phyloP scores from a whole-genome alignment of 2,797 vertebrate species.

The Melanotaenia trifasciata region DNA sequence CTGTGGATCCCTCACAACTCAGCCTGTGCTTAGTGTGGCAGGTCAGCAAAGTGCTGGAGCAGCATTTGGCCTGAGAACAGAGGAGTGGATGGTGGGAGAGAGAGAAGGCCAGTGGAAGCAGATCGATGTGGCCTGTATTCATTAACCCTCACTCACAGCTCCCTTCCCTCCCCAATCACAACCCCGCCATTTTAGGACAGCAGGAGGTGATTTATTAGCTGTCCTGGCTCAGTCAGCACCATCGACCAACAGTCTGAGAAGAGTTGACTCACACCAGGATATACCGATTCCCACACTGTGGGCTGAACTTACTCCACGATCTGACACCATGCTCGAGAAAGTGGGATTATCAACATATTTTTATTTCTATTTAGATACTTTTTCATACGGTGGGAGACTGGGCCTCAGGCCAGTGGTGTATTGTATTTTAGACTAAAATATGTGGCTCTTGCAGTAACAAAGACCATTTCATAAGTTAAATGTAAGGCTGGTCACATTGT shows the following conservation, averaged over 20 bases:
- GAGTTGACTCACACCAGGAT: conserved; percentile 79
- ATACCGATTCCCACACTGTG: conserved; percentile 71
- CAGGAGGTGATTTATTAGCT: conserved; percentile 85
- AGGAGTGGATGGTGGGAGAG: conserved; percentile 62
- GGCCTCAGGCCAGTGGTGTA: not conserved
- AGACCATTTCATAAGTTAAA: not conserved
- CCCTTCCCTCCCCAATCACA: conserved; percentile 79
- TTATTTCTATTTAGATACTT: conserved; percentile 25
- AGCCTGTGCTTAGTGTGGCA: conserved; percentile 75
- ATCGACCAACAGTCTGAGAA: conserved; percentile 79
- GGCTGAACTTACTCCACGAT: conserved; percentile 62
- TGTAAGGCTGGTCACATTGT: not conserved
- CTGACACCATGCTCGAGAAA: conserved; percentile 40
- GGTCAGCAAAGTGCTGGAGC: conserved; percentile 81
- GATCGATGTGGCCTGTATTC: conserved; percentile 84
- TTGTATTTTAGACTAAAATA: not conserved
- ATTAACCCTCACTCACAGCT: conserved; percentile 82
- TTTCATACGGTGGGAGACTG: not conserved
- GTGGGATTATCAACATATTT: conserved; percentile 32
- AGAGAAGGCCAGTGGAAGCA: conserved; percentile 65
- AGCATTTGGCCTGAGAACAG: conserved; percentile 79
- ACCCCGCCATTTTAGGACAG: conserved; percentile 77
- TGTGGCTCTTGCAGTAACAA: not conserved
- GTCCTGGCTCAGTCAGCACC: conserved; percentile 82
- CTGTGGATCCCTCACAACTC: conserved; percentile 56